Evolutionary conservation across 2,888 invertebrate genomes (phyloP), one percentile per base, ranked within the genome.

Genomic region (Nudaria mundana): DNA sequence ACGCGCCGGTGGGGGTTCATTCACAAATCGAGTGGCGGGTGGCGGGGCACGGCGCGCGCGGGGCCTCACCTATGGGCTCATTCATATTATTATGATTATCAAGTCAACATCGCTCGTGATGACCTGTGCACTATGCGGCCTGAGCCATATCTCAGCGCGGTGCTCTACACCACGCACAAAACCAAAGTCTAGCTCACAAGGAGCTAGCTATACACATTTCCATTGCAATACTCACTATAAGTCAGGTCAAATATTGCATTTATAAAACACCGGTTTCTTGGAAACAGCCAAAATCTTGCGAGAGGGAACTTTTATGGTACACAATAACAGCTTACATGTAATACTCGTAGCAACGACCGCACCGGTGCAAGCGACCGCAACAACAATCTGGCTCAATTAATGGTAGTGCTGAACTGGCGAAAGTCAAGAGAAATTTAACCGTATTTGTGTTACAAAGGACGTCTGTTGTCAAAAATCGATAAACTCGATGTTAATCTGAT

Each of bases 1-100:
- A 83, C 86, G 81, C 79, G 82, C 86, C 81, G 79, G 77, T 71
- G 80, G 81, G 81, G 77, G 76, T 85, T 81, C 88, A 88, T 88
- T 88, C 87, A 88, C 84, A 81, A 81, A 76, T 55, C 73, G 71
- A 74, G 78, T 73, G 81, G 82, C 77, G 83, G 81, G 80, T 80
- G 65, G 53, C 63, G 51, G 57, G 44, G 63, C 48, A 68, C 59
- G 79, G 20, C 7, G 70, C 68, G n/a, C n/a, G n/a, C 60, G 76
- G 75, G 70, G 70, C 68, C 56, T 59, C 62, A 61, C 62, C 61
- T 61, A 60, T 53, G 54, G 63, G 72, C 76, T 71, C 86, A 87
- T 85, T 86, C 86, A 86, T 84, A 71, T 76, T 60, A 60, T 63
- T 69, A 70, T 76, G 61, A 60, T 63, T 69, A 70, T 60, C 63